Evolutionary conservation across 2,113 vertebrate species (phyloP), one percentile per base, ranked within the genome.

Genomic region (Prietella phreatophila): DNA sequence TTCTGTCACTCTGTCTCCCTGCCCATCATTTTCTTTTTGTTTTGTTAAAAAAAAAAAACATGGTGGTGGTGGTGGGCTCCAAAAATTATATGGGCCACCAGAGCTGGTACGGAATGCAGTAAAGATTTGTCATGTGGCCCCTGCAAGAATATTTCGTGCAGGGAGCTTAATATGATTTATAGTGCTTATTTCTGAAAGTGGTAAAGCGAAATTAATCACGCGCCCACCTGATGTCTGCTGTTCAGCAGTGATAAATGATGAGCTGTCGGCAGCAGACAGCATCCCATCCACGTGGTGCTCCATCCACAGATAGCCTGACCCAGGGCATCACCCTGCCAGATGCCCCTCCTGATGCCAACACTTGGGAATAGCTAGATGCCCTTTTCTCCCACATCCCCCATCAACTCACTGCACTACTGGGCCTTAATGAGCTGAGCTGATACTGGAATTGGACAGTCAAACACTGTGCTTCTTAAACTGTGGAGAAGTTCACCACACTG

Each of bases 161-260:
- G 92, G 65, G 82, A 92, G 94, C 92, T 93, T 93, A 91, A 91
- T 89, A 95, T 96, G 95, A 96, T 96, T 96, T 96, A 96, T 96
- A 93, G 94, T 90, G 91, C 95, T 95, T 96, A 95, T 96, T 96
- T 96, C 95, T 95, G 93, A 95, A 95, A 94, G 95, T 95, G 94
- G 94, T 95, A 94, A 96, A 95, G 95, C 93, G 91, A 95, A 95
- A 96, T 96, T 95, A 95, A 96, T 96, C 95, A 95, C 90, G 89
- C 90, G 94, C 95, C 92, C 94, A 95, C 94, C 95, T 96, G 95
- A 95, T 93, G 93, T 90, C 84, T 56, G 83, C 93, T 94, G 94
- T 93, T 95, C 94, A 94, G 92, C 93, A 92, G 92, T 96, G 95
- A 96, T 95, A 95, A 94, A 96, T 95, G 95, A 96, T 94, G 93